Base-by-base conservation (phyloP, 2,797 vertebrate species). In the Urocyon cinereoargenteus region DNA sequence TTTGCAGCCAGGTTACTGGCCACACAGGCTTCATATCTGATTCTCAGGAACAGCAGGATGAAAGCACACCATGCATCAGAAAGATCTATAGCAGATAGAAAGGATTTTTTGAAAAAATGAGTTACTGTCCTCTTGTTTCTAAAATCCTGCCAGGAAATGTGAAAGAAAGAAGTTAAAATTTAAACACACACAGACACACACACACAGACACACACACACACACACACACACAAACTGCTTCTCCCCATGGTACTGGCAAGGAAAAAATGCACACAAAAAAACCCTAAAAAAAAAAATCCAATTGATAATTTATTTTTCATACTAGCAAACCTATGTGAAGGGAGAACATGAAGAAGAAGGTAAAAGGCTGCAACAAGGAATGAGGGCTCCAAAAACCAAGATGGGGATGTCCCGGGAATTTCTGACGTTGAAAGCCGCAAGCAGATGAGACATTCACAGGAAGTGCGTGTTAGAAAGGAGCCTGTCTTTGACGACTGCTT, bases 21-120 rank as follows among this genome's bases (percentile, higher is more conserved):
- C 3, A 49, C 36, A 5, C 3, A 3, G 81, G 28, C 49, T 40
- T 21, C 34, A 34, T 0, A 0, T 4, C 0, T 5, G 49, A 49
- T 11, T 10, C 57, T 72, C 28, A 9, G 84, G 89, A 62, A 75
- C 34, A 40, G 0, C 0, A 82, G 83, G 18, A 68, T 22, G 0
- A 0, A 31, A n/a, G 40, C 36, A 36, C 26, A 8, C 4, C 8
- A 40, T 1, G 31, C 16, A 0, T 0, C 1, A 45, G 53, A 40
- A 89, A 24, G 55, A 53, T 0, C 40, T 53, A 24, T 2, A 26
- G 57, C 21, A 53, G 66, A 84, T 1, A 10, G 0, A 26, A 49
- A 34, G 15, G 21, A 1, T 55, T 72, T 87, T 59, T 6, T 49
- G 15, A 24, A 2, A 26, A 73, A 86, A 84, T 36, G 15, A 34